These are phyloP conservation scores for Drosophila repleta DNA, from an alignment of 1,140 invertebrate species.

Conservation along the genomic window DNA sequence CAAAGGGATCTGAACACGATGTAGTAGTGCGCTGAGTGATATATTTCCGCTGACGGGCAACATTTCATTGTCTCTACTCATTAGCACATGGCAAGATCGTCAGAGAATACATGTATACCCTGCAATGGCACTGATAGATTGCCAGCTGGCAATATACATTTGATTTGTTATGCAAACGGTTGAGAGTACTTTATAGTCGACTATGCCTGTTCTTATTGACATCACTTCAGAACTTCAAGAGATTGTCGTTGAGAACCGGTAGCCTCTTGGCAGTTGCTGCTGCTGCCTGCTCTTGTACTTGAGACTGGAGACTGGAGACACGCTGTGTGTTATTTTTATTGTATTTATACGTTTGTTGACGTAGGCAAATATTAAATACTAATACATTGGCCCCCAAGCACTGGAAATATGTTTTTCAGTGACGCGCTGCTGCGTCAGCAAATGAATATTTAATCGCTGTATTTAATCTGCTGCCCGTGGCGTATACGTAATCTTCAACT, in stretches of 20 bases:
- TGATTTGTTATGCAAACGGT: not conserved
- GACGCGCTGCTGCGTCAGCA: conserved; percentile 77
- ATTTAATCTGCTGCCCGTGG: conserved; percentile 55
- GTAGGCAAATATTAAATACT: conserved; percentile 67
- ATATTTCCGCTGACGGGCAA: conserved; percentile 40
- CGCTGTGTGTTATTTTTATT: conserved; percentile 38
- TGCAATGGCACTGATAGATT: not conserved
- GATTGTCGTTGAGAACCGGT: conserved; percentile 56
- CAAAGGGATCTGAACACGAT: conserved; percentile 1
- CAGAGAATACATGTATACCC: not conserved
- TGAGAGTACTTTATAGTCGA: conserved; percentile 24
- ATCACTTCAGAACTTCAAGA: conserved; percentile 53
- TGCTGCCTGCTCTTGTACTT: conserved; percentile 38
- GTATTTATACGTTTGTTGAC: conserved; percentile 47
- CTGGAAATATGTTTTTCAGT: conserved; percentile 57
- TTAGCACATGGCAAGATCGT: not conserved
- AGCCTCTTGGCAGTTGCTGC: conserved; percentile 24
- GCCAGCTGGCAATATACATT: not conserved
- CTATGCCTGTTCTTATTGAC: conserved; percentile 35
- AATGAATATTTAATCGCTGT: conserved; percentile 78
- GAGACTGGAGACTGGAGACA: conserved; percentile 33
- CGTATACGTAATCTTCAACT: conserved; percentile 51
- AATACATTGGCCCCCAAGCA: conserved; percentile 40
- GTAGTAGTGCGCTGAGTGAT: conserved; percentile 14
- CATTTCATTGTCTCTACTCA: conserved; percentile 49